phyloP scores from a whole-genome alignment of 2,888 invertebrate species.

The Cataglyphis altisquamis region DNA sequence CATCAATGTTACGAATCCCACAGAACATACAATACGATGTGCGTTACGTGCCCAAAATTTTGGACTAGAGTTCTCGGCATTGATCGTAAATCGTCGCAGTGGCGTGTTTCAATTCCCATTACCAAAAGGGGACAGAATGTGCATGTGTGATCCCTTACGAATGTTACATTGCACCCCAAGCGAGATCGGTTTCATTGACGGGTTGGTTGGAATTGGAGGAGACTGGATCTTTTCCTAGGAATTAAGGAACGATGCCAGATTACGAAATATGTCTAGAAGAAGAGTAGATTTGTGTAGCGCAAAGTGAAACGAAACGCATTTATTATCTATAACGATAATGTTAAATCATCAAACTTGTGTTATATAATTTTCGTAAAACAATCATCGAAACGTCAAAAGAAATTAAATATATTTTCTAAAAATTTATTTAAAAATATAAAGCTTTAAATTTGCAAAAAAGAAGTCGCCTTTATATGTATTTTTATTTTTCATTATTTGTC shows the following conservation, averaged over 20 bases:
- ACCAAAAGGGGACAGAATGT: slow-evolving; percentile 8
- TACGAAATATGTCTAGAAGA: slow-evolving; percentile 44
- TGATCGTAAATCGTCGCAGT: slow-evolving; percentile 17
- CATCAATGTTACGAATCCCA: slow-evolving; percentile 1
- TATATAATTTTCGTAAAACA: not conserved
- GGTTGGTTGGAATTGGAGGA: slow-evolving; percentile 33
- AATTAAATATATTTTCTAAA: not conserved
- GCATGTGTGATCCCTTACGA: slow-evolving; percentile 28
- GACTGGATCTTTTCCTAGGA: slow-evolving; percentile 33
- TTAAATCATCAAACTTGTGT: slow-evolving; percentile 1
- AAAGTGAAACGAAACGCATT: not conserved
- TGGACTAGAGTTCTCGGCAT: not conserved
- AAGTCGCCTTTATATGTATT: not conserved
- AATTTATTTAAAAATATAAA: not conserved
- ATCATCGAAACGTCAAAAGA: not conserved
- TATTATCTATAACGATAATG: not conserved
- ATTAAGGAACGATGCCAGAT: slow-evolving; percentile 60
- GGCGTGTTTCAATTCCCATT: slow-evolving; percentile 54
- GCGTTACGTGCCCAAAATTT: slow-evolving; percentile 35
- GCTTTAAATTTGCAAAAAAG: not conserved
- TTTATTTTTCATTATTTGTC: not conserved
- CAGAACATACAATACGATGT: not conserved
- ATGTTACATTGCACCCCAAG: slow-evolving; percentile 46
- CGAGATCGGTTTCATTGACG: slow-evolving; percentile 50
- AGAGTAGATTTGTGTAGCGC: not conserved